Evolutionary conservation across 2,113 vertebrate genomes (phyloP), one percentile per base, ranked within the genome.

Genomic region (Cervus canadensis): DNA sequence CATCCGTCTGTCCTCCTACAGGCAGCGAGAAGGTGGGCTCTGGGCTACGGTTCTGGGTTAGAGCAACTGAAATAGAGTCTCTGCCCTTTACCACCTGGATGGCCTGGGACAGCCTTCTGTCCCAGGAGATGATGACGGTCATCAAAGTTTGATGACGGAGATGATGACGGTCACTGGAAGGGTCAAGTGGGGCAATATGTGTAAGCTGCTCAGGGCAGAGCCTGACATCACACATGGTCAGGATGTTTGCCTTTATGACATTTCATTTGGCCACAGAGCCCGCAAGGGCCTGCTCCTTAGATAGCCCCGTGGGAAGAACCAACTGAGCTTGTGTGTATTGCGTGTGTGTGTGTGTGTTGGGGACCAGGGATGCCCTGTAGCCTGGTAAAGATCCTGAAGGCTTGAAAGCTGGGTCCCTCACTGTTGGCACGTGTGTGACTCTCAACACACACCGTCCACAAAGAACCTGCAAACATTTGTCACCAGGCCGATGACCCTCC

Each of bases 101-200:
- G 21, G 36, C 71, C 30, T 26, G 2, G 40, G 54, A 26, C 30
- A 50, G 28, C 5, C 15, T 23, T 43, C 59, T 4, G 48, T 50
- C 48, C 48, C 48, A 50, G 8, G 57, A 16, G 59, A 30, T 1
- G 62, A 45, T 2, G 1, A 3, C 0, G 9, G 14, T 12, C 21
- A 3, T 50, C 48, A 50, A 48, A 48, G 48, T 50, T 50, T 50
- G 48, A 50, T 50, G 48, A 50, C 6, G 5, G 57, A 16, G 59
- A 30, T 1, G 62, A 45, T 3, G 1, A 3, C 0, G 7, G 28
- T 12, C 21, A 3, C 15, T 3, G 45, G 56, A n/a, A 54, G 87
- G 43, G 30, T 9, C 25, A 0, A 2, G 25, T 7, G n/a, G 81
- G 19, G 14, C 4, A 1, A 7, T 0, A 10, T 1, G 0, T 2